Evolutionary conservation across 2,797 vertebrate species (phyloP).

Genomic region (Alca torda): DNA sequence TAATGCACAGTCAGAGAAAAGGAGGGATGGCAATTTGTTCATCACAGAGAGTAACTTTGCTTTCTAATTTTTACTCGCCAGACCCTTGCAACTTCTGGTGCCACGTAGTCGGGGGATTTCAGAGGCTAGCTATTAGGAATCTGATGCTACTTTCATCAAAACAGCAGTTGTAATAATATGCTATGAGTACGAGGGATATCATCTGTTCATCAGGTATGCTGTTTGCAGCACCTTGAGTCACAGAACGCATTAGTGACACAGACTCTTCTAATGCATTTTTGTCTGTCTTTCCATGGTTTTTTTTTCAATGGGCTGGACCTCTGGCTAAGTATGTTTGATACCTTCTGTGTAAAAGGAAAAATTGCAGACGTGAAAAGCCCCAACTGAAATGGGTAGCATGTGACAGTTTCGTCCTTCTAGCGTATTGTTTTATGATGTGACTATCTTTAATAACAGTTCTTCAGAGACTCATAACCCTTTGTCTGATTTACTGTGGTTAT

Average conservation of each 20-base stretch:
- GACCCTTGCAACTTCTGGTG: not conserved
- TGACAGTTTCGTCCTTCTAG: constrained; percentile 14
- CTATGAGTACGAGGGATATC: not conserved
- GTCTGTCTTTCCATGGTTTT: not conserved
- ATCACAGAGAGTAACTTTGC: not conserved
- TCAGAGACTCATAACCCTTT: constrained; percentile 47
- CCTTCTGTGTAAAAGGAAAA: not conserved
- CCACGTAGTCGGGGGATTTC: not conserved
- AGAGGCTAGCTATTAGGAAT: not conserved
- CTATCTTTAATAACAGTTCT: constrained; percentile 56
- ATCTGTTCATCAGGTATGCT: not conserved
- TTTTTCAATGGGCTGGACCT: not conserved
- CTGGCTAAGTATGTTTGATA: not conserved
- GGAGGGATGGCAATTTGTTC: not conserved
- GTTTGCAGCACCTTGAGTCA: not conserved
- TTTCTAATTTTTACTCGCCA: not conserved
- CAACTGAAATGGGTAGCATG: not conserved
- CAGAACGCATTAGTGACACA: not conserved
- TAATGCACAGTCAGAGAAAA: not conserved
- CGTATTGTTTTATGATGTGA: constrained; percentile 35
- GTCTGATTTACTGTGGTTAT: constrained; percentile 60
- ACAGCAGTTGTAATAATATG: not conserved
- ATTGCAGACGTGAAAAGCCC: not conserved
- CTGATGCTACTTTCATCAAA: not conserved
- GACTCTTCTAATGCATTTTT: not conserved